A percentile compares a stretch with the other conserved stretches of the same genome.
Evolutionary conservation across 2,113 vertebrate species (phyloP).

Genomic region (Ammodytes marinus): DNA sequence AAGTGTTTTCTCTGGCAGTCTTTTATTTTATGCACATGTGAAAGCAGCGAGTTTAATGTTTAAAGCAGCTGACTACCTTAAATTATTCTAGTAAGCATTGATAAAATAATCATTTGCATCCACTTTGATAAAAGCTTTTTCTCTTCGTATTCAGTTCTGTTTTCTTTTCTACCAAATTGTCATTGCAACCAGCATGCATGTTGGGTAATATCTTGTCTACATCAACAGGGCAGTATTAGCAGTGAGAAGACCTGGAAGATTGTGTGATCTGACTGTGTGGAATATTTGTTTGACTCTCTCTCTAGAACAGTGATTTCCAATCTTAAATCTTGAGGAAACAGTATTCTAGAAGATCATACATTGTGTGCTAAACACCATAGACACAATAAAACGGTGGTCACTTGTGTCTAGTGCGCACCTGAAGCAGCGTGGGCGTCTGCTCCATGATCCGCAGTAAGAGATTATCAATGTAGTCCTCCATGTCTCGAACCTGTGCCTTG

Average conservation of each 20-base stretch:
- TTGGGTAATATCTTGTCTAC: slow-evolving; percentile 64
- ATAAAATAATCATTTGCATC: slow-evolving; percentile 41
- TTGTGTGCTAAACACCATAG: slow-evolving; percentile 3
- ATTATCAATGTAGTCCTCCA: slow-evolving; percentile 98
- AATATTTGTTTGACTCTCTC: slow-evolving; percentile 24
- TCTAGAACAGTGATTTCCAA: slow-evolving; percentile 37
- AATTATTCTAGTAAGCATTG: slow-evolving; percentile 56
- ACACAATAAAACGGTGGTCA: slow-evolving; percentile 49
- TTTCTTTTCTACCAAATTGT: slow-evolving; percentile 48
- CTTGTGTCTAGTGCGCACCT: slow-evolving; percentile 87
- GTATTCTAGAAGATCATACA: slow-evolving; percentile 12
- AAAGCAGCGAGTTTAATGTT: slow-evolving; percentile 51
- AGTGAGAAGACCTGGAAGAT: slow-evolving; percentile 70
- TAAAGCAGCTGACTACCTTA: slow-evolving; percentile 48
- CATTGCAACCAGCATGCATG: slow-evolving; percentile 73
- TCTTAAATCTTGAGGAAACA: slow-evolving; percentile 13
- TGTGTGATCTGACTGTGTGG: slow-evolving; percentile 38
- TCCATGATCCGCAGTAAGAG: slow-evolving; percentile 97
- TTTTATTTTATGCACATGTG: slow-evolving; percentile 40
- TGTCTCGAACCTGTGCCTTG: slow-evolving; percentile 90
- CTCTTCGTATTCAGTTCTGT: background rate
- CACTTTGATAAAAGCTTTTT: slow-evolving; percentile 40
- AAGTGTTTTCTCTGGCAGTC: slow-evolving; percentile 1
- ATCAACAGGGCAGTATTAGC: slow-evolving; percentile 78
- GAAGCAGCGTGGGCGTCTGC: slow-evolving; percentile 94